Conservation (phyloP, 1,140 invertebrate genomes). For the Teleogryllus occipitalis region DNA sequence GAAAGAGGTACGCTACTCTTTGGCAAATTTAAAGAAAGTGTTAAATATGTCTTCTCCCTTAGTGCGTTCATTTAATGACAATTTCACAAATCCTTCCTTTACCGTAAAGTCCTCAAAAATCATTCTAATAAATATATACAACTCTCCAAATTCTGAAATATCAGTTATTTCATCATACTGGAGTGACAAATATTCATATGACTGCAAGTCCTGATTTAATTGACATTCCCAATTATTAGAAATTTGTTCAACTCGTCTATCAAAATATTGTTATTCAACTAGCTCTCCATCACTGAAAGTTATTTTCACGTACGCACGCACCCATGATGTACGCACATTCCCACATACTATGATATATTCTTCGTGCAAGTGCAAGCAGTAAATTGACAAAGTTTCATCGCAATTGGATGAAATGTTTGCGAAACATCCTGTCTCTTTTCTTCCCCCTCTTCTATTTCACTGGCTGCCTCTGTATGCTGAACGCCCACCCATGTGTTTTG, state of each 20-base stretch:
- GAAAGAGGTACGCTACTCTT: not conserved
- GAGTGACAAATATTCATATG: not conserved
- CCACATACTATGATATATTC: no score
- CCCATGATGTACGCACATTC: no score
- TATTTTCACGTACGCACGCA: no score
- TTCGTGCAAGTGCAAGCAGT: no score
- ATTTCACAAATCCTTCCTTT: not conserved
- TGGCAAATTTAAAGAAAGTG: not conserved
- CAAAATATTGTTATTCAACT: not conserved
- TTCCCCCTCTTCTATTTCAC: no score
- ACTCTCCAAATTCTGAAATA: not conserved
- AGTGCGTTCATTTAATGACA: not conserved
- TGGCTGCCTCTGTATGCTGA: no score
- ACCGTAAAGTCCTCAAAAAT: not conserved
- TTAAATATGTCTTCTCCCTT: not conserved
- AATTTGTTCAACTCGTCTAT: not conserved
- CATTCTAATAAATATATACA: conserved; percentile 8
- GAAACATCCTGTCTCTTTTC: no score
- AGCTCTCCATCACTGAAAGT: not conserved
- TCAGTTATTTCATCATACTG: not conserved
- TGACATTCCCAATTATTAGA: not conserved
- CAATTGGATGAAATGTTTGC: no score
- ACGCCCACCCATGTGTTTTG: no score
- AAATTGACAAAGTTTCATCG: no score
- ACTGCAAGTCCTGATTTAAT: not conserved